Base-by-base conservation (phyloP, 2,113 vertebrate genomes). In the Rhinopomastus cyanomelas region DNA sequence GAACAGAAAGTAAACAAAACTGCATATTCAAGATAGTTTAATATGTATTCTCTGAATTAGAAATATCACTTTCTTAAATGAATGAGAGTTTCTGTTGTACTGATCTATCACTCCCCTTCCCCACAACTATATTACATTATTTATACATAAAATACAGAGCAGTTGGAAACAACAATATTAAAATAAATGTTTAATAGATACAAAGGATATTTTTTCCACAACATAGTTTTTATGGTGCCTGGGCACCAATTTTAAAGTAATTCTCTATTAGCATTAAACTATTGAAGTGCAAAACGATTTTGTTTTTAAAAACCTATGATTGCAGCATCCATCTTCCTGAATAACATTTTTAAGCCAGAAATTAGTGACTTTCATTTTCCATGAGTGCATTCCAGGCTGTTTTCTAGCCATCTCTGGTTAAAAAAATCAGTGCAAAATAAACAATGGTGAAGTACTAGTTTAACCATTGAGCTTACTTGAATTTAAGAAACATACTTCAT, bases 181-280 rank as follows among this genome's bases (percentile, higher is more conserved):
- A 99, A 98, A 98, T 98, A 98, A 98, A 98, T 97, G 98, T 97
- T 98, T 98, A 98, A 98, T 98, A 98, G 98, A 98, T 98, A 98
- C 96, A 98, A 98, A 98, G 98, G 96, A 97, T 97, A 96, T 97
- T 97, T 95, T 97, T 92, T 97, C 97, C 96, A 96, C 95, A 97
- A 97, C 97, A 97, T 96, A 98, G 95, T 97, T 96, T 96, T 91
- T 97, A 95, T 97, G 95, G 97, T 98, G 95, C 97, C 96, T 91
- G 96, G 85, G 96, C 97, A 97, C 97, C 97, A 96, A 94, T 91
- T 93, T 97, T 97, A 98, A 98, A 98, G 98, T 97, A 96, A 97
- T 98, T 98, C 95, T 98, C 97, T 98, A 97, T 97, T 98, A 98
- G 97, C 97, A 95, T 95, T 96, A 96, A 97, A 98, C 98, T 98